phyloP scores from a whole-genome alignment of 2,888 invertebrate genomes.

The Protodeltote pygarga region DNA sequence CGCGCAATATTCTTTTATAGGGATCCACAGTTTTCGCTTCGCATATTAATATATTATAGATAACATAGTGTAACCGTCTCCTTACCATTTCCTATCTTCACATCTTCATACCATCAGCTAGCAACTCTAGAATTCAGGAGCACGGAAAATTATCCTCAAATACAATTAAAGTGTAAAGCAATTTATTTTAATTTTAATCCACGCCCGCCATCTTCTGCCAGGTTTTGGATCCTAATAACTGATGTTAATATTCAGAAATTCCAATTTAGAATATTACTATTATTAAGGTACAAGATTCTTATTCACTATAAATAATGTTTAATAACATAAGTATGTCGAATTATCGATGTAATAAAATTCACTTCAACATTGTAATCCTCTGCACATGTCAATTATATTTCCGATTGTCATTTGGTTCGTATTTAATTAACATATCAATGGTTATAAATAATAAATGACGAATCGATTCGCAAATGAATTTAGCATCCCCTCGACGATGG shows the following conservation, averaged over 20 bases:
- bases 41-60: too few relatives aligned
- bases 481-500: slow-evolving; percentile 58
- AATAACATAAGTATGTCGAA: too few relatives aligned
- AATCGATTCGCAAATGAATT: slow-evolving; percentile 72
- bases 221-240: slow-evolving; percentile 64
- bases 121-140: slow-evolving; percentile 81
- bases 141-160: slow-evolving; percentile 85
- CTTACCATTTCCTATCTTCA: slow-evolving; percentile 55
- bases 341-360: too few relatives aligned
- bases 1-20: too few relatives aligned
- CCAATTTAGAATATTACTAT: slow-evolving; percentile 62
- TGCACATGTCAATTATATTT: slow-evolving; percentile 31
- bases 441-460: slow-evolving; percentile 65
- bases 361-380: slow-evolving; percentile 20
- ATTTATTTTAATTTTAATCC: slow-evolving; percentile 86
- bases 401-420: slow-evolving; percentile 25
- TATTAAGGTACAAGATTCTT: slow-evolving; percentile 60
- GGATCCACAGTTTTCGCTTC: too few relatives aligned
- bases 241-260: slow-evolving; percentile 71
- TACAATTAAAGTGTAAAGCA: slow-evolving; percentile 85
- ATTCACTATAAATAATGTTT: too few relatives aligned
- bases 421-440: slow-evolving; percentile 63
- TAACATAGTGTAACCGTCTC: slow-evolving; percentile 37
- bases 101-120: slow-evolving; percentile 70
- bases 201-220: slow-evolving; percentile 62